Evolutionary conservation across 2,113 vertebrate species (phyloP), one percentile per base, ranked within the genome.

Genomic region (Daphoenositta chrysoptera): DNA sequence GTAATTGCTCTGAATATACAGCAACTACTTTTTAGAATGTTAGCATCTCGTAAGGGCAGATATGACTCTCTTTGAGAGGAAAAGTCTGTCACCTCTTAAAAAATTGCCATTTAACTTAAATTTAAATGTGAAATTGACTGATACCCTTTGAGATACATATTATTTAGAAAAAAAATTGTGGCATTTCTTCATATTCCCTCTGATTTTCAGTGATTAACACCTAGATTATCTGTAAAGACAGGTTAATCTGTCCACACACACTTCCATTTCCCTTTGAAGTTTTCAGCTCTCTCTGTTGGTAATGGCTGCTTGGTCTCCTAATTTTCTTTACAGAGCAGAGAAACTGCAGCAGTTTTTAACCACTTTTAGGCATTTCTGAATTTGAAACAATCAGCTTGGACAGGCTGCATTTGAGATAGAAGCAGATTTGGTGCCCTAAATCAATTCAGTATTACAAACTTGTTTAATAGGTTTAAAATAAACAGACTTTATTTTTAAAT

Each of bases 61-160:
- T 71, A 33, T 3, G 6, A 26, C 9, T 57, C 7, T 44, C 16
- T 83, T 24, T 61, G 18, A 64, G 20, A 82, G 10, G 44, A 93
- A 47, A 51, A 39, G 30, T 47, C 33, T 87, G 60, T 42, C 51
- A 91, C 24, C 35, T 91, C 37, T 66, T 86, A 26, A 83, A 92
- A 56, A 44, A 13, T 72, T 0, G 0, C 13, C 0, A 2, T 75
- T 82, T 64, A 30, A 76, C 22, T 37, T 27, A 61, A 47, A 45
- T 19, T 35, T 37, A 19, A 83, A 30, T 26, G 5, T 87, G 51
- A 69, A 90, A 51, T 83, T 80, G 31, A 23, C 4, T 70, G 42
- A 27, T 71, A 76, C 8, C 2, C 19, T 71, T 68, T 64, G 40
- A 89, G 39, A 54, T 17, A 56, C 27, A 5, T 28, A 30, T 0